A percentile compares a stretch with the other conserved stretches of the same genome.
phyloP scores from a whole-genome alignment of 2,888 invertebrate species.

The Steinernema scapterisci region DNA sequence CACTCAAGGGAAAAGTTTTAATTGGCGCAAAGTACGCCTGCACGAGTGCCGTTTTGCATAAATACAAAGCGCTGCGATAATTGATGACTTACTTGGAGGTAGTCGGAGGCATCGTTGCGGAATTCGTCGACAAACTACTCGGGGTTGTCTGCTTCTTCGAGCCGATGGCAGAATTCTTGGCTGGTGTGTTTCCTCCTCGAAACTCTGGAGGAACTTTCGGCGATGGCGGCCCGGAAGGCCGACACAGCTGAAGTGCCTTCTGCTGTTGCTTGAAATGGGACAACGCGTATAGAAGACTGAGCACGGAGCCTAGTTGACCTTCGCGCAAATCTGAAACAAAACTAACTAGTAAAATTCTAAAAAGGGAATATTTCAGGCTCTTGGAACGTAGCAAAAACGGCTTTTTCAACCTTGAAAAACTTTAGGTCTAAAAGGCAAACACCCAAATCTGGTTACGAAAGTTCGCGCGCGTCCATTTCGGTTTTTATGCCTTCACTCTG shows the following conservation, averaged over 20 bases:
- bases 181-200: constrained; percentile 27
- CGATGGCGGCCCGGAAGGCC: constrained; percentile 20
- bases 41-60: constrained; percentile 2
- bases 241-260: constrained; percentile 43
- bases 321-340: constrained; percentile 79
- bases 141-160: constrained; percentile 27
- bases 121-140: neutral
- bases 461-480: neutral
- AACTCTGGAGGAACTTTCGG: constrained; percentile 30
- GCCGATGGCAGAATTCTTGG: constrained; percentile 25
- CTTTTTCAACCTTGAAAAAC: neutral
- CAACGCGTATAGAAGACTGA: constrained; percentile 91
- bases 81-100: constrained; percentile 14
- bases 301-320: constrained; percentile 89
- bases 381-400: neutral
- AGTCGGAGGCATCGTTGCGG: neutral
- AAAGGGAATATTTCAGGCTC: neutral
- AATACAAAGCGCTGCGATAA: neutral
- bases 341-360: neutral
- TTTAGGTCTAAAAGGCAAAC: no score
- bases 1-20: neutral
- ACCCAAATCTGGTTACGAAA: no score
- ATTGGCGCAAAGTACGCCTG: neutral
- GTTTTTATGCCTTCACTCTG: constrained; percentile 10
- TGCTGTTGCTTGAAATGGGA: constrained; percentile 79